A percentile compares a stretch with the other conserved stretches of the same genome.
phyloP scores from a whole-genome alignment of 2,888 invertebrate species.

The Blera fallax region DNA sequence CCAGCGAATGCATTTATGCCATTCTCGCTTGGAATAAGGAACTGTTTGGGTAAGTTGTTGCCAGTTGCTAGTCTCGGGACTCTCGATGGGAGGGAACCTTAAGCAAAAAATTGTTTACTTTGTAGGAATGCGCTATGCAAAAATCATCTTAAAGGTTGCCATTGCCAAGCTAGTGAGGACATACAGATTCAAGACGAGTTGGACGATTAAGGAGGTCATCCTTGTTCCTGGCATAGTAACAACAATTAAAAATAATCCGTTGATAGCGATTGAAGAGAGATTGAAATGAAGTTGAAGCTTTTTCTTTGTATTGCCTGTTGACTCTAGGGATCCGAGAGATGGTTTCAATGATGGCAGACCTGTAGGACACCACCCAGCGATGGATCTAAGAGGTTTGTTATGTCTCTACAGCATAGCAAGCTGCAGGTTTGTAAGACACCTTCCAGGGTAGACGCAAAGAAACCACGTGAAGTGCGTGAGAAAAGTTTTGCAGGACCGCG shows the following conservation, averaged over 20 bases:
- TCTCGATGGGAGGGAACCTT: too few relatives aligned
- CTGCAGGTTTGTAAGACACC: too few relatives aligned
- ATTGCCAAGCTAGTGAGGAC: slow-evolving; percentile 64
- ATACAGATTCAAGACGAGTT: slow-evolving; percentile 57
- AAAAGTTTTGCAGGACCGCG: too few relatives aligned
- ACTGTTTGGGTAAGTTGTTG: slow-evolving; percentile 74
- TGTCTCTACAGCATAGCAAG: too few relatives aligned
- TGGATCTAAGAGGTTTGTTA: too few relatives aligned
- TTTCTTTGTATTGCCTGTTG: too few relatives aligned
- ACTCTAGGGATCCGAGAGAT: too few relatives aligned
- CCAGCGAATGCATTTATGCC: slow-evolving; percentile 75
- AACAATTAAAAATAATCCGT: background rate
- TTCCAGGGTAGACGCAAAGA: too few relatives aligned
- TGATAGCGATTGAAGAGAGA: background rate
- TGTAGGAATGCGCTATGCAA: slow-evolving; percentile 73
- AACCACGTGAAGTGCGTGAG: too few relatives aligned
- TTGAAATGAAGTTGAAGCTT: background rate
- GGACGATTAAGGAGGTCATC: background rate
- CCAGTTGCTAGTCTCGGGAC: too few relatives aligned
- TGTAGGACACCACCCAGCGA: too few relatives aligned
- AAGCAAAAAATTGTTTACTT: background rate
- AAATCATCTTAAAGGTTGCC: slow-evolving; percentile 59
- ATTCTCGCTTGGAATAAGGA: slow-evolving; percentile 75
- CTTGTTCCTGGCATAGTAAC: background rate
- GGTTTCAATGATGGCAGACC: too few relatives aligned